Conservation (phyloP, 1,140 invertebrate species). For the Zophobas atratus region DNA sequence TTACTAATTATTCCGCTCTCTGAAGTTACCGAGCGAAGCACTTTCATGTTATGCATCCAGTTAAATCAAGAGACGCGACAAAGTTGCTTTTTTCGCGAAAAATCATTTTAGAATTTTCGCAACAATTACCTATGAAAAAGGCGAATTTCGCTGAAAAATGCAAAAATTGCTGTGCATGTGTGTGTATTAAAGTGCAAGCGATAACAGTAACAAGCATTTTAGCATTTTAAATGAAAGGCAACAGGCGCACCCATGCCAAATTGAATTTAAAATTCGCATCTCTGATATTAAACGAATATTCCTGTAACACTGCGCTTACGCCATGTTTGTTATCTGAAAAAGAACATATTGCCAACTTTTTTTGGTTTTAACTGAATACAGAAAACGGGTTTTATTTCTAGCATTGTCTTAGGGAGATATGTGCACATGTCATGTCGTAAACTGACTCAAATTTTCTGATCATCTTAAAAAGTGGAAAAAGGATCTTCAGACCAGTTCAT, state of each 20-base stretch:
- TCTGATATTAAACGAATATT: constrained; percentile 46
- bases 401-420: constrained; percentile 5
- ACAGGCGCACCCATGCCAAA: constrained; percentile 48
- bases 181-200: constrained; percentile 46
- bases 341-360: constrained; percentile 32
- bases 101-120: constrained; percentile 4
- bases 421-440: constrained; percentile 19
- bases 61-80: constrained; percentile 7
- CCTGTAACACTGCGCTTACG: constrained; percentile 28
- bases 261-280: constrained; percentile 50
- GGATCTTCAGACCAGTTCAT: not conserved
- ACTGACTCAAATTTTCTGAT: not conserved
- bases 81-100: not conserved
- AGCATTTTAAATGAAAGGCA: constrained; percentile 52
- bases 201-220: constrained; percentile 49
- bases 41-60: not conserved
- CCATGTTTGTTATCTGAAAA: constrained; percentile 38
- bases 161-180: constrained; percentile 10
- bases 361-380: constrained; percentile 8
- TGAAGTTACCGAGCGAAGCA: not conserved
- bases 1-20: constrained; percentile 8
- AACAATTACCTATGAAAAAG: constrained; percentile 9
- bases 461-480: constrained; percentile 3
- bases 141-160: constrained; percentile 2
- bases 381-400: constrained; percentile 18